Evolutionary conservation across 1,140 invertebrate species (phyloP).

Genomic region (Oryzaephilus surinamensis): DNA sequence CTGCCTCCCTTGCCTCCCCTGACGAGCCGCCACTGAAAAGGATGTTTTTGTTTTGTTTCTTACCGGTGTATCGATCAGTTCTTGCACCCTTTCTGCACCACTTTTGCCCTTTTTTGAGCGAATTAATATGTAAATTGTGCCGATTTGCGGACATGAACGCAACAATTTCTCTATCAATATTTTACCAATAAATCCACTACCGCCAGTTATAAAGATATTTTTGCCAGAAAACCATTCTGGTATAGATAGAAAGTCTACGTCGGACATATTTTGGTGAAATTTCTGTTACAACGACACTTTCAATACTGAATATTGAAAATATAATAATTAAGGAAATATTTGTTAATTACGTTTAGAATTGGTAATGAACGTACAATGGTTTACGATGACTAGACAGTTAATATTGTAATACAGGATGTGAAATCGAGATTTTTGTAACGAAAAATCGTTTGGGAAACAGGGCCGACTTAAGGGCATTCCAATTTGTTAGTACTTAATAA

Average conservation of each 20-base stretch:
- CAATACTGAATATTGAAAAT: too few species aligned
- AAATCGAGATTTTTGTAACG: too few species aligned
- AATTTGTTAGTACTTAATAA: too few species aligned
- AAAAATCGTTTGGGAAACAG: too few species aligned
- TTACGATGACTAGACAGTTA: too few species aligned
- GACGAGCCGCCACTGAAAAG: not conserved
- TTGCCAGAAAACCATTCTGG: conserved; percentile 14
- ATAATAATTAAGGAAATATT: too few species aligned
- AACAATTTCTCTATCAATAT: conserved; percentile 60
- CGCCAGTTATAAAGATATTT: conserved; percentile 23
- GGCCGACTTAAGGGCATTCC: too few species aligned
- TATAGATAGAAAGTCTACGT: not conserved
- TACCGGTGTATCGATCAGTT: conserved; percentile 39
- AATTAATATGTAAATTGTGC: conserved; percentile 52
- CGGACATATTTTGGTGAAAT: not conserved
- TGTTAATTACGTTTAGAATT: too few species aligned
- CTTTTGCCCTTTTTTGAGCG: conserved; percentile 52
- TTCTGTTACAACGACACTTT: not conserved
- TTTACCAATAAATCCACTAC: conserved; percentile 36
- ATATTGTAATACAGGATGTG: too few species aligned
- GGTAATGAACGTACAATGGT: too few species aligned
- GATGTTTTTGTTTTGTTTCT: conserved; percentile 17
- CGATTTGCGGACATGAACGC: conserved; percentile 51
- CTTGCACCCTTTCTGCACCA: conserved; percentile 41
- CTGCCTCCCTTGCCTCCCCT: too few species aligned